Conservation (phyloP, 2,113 vertebrate species). For the Anguilla japonica region DNA sequence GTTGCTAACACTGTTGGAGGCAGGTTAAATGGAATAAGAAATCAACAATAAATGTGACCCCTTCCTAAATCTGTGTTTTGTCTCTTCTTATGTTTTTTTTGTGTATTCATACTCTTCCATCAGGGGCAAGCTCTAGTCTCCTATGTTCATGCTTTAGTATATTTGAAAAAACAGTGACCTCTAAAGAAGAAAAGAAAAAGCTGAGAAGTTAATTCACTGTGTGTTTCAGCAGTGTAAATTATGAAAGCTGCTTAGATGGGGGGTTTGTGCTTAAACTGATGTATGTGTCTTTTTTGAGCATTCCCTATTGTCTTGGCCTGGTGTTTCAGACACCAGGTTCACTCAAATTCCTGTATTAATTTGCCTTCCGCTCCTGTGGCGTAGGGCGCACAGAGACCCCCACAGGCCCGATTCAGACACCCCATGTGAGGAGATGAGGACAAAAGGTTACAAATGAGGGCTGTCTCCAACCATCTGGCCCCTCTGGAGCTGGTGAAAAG, state of each 20-base stretch:
- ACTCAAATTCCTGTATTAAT: background rate
- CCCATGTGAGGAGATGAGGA: background rate
- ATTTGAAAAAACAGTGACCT: background rate
- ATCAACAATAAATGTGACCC: background rate
- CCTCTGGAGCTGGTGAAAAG: background rate
- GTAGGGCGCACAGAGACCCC: background rate
- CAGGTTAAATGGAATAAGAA: background rate
- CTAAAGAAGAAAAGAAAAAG: background rate
- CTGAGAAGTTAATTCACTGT: background rate
- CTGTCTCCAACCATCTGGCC: background rate
- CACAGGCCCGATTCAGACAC: background rate
- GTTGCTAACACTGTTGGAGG: no score
- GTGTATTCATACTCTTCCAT: background rate
- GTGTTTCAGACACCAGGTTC: background rate
- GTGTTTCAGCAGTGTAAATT: background rate
- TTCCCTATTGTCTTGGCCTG: background rate
- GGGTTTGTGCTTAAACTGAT: background rate
- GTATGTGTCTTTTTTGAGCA: background rate
- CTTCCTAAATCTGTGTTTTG: background rate
- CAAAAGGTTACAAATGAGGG: slow-evolving; percentile 6
- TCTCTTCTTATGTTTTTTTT: background rate
- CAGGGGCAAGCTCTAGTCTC: background rate
- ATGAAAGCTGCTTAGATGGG: background rate
- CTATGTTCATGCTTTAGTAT: background rate
- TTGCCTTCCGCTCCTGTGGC: slow-evolving; percentile 5